Evolutionary conservation across 1,140 invertebrate species (phyloP).

Genomic region (Rhagoletis pomonella): DNA sequence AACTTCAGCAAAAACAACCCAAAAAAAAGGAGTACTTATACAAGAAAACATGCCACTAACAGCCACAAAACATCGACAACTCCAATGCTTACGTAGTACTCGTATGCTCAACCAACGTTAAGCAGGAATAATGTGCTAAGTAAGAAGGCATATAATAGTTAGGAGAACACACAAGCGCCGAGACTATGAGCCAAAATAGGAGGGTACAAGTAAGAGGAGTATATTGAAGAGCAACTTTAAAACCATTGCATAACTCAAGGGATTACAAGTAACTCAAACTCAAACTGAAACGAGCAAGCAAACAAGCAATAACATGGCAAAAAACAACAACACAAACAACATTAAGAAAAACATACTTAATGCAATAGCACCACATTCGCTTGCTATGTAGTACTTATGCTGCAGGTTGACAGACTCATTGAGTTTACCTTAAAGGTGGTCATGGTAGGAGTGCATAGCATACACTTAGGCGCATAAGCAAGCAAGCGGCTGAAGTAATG

Average conservation of each 20-base stretch:
- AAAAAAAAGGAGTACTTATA: constrained; percentile 36
- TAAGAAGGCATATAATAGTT: not conserved
- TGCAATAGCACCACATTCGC: not conserved
- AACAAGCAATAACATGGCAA: not conserved
- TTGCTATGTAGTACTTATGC: not conserved
- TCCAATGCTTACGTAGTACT: constrained; percentile 2
- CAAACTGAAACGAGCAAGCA: constrained; percentile 41
- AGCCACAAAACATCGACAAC: constrained; percentile 30
- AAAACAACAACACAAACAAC: not conserved
- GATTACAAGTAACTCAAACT: constrained; percentile 55
- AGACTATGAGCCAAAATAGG: not conserved
- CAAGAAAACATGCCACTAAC: constrained; percentile 40
- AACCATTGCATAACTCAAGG: constrained; percentile 55
- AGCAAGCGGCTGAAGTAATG: not conserved
- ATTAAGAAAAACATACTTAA: constrained; percentile 25
- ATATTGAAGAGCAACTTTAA: constrained; percentile 37
- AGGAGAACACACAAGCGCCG: not conserved
- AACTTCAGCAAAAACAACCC: not conserved
- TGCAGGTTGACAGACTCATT: constrained; percentile 31
- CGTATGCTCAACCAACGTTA: not conserved
- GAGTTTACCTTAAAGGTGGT: constrained; percentile 47
- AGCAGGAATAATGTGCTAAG: constrained; percentile 29
- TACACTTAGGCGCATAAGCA: constrained; percentile 35
- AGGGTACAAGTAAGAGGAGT: not conserved
- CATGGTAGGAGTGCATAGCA: constrained; percentile 38